Base-by-base conservation (phyloP, 2,888 invertebrate genomes). In the Drosophila pegasa region DNA sequence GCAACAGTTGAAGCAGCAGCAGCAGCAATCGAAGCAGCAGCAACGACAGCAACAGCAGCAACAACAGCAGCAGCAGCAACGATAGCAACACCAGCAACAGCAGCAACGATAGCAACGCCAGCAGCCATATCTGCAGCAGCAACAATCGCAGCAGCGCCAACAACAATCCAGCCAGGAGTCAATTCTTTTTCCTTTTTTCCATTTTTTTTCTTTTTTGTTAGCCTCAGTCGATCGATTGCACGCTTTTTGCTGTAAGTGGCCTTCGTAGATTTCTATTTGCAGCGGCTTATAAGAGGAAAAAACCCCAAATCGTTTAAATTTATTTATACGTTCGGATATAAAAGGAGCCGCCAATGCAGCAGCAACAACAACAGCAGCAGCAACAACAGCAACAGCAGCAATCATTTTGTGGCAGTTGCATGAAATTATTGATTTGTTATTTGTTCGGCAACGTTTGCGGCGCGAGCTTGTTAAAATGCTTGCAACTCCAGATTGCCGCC, bases 371-470 rank as follows among this genome's bases (percentile, higher is more conserved):
- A 4, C 71, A 47, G 8, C 62, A 59, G 7, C 41, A 58, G n/a
- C 54, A 45, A 8, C 61, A 67, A 2, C 58, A 50, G 18, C 76
- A 65, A 1, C 57, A 61, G 43, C 60, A 62, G 67, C 80, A 78
- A 80, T 80, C 70, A 85, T 64, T 78, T 81, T 78, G 78, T 67
- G 75, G 63, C 63, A 63, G 63, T 81, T 81, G 86, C 80, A 85
- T 75, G 75, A 85, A 85, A 81, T 80, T 85, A 80, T 80, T 80
- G 82, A 80, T 80, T 85, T 80, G 85, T 80, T 80, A 80, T 84
- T 84, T 78, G 86, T 62, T 69, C 45, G 80, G 58, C 54, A 63
- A 59, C 51, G 72, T 56, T 69, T 72, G 75, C 68, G 55, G 67
- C 55, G 55, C 54, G 52, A 64, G 80, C 83, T 79, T 76, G 83